Base-by-base conservation (phyloP, 1,140 invertebrate species). In the Fopius arisanus region DNA sequence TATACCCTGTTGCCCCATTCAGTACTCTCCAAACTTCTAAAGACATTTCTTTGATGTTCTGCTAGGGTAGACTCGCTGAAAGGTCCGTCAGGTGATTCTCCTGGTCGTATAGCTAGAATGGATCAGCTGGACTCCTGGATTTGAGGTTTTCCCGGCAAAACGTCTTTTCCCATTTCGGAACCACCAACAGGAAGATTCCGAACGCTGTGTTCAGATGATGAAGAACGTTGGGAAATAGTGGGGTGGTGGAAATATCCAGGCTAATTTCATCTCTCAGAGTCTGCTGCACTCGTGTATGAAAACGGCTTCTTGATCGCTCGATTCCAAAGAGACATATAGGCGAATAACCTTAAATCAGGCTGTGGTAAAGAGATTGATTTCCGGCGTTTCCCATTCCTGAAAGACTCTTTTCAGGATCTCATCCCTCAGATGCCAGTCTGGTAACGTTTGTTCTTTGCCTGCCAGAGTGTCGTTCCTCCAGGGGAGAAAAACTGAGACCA, bases 191-290 rank as follows among this genome's bases (percentile, higher is more conserved):
- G 29, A 23, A 23, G 10, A 26, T 28, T 9, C 40, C 40, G 4
- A 26, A 21, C 26, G 75, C 70, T 29, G 7, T 16, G 54, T 79
- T 80, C 19, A 80, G 43, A 68, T 80, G 75, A 3, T 62, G 41
- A n/a, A 82, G 72, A 6, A 82, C 78, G 26, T 70, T 59, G 0
- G 80, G 80, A 7, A 82, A 79, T 33, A 81, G 59, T 23, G 75
- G 14, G 80, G 81, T 31, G 62, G 74, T 0, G 69, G 74, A 51
- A 74, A 77, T 19, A 74, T 41, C 67, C 68, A 76, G 7, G 67
- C 72, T 29, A 71, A 26, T 6, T 54, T 21, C 12, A 67, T 40
- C 3, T 12, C 10, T 63, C 74, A 75, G 14, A 9, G 16, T 23
- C 28, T 12, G 40, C 63, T 68, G 63, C 72, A 75, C 0, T 48